These are phyloP conservation scores for Grallaria varia DNA, from an alignment of 2,113 vertebrate species.

Conservation along the genomic window DNA sequence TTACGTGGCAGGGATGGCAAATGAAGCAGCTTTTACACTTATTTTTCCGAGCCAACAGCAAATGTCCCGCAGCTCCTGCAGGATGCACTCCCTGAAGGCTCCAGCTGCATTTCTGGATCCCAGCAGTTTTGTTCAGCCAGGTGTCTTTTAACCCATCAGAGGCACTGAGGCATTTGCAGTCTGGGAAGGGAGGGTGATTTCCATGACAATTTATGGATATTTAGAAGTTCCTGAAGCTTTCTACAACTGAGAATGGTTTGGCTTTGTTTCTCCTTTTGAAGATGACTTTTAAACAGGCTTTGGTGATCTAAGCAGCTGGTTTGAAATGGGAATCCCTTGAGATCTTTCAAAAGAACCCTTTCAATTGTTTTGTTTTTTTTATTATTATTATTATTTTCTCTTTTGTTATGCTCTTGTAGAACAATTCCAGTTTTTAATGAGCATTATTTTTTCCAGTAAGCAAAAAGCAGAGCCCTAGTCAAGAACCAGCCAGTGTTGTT, in stretches of 20 bases:
- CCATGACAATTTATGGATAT: neutral
- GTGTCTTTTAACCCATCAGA: neutral
- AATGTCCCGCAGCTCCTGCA: neutral
- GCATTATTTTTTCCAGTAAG: neutral
- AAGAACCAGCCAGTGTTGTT: neutral
- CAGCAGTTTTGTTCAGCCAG: neutral
- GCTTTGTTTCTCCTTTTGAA: neutral
- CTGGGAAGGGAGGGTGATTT: neutral
- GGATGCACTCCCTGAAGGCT: neutral
- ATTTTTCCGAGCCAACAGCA: neutral
- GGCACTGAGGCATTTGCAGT: accelerated
- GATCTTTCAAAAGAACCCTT: neutral
- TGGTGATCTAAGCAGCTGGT: neutral
- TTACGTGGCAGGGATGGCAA: neutral
- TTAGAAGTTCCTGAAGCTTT: neutral
- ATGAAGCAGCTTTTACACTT: neutral
- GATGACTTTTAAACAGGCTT: neutral
- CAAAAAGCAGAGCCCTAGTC: neutral
- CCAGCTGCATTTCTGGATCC: neutral
- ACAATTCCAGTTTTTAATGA: neutral
- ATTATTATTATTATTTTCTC: accelerated
- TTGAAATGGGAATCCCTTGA: neutral
- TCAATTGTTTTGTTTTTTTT: neutral
- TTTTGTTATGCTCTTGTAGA: neutral
- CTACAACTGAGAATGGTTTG: neutral